phyloP scores from a whole-genome alignment of 2,888 invertebrate species.

The Rhodophaea formosa region DNA sequence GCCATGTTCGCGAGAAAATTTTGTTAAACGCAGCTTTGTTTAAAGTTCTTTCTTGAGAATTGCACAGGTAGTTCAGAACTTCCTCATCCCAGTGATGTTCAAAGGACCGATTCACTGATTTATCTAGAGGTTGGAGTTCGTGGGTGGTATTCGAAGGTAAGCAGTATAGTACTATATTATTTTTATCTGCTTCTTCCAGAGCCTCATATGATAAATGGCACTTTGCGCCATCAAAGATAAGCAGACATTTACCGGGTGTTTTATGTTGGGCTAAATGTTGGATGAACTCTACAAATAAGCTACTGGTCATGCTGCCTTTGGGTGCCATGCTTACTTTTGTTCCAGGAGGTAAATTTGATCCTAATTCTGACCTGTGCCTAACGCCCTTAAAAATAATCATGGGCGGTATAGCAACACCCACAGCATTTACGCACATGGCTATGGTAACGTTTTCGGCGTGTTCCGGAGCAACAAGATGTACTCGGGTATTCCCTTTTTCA shows the following conservation, averaged over 20 bases:
- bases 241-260: constrained; percentile 23
- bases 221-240: too few species aligned
- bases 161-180: too few species aligned
- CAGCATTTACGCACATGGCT: constrained; percentile 28
- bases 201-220: too few species aligned
- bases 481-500: constrained; percentile 24
- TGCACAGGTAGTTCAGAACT: not conserved
- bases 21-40: constrained; percentile 26
- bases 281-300: constrained; percentile 26
- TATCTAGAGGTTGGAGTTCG: too few species aligned
- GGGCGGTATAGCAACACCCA: constrained; percentile 25
- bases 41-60: constrained; percentile 18
- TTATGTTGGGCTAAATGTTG: constrained; percentile 19
- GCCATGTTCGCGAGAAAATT: constrained; percentile 25
- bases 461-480: constrained; percentile 26
- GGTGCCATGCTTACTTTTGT: too few species aligned
- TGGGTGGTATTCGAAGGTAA: too few species aligned
- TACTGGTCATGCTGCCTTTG: too few species aligned
- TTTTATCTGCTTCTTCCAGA: too few species aligned
- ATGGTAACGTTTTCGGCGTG: constrained; percentile 28
- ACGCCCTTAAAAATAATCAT: constrained; percentile 27
- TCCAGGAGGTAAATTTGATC: too few species aligned
- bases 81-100: not conserved
- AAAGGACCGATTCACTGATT: constrained; percentile 6
- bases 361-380: too few species aligned